Conservation (phyloP, 2,113 vertebrate species). For the Carassius gibelio region DNA sequence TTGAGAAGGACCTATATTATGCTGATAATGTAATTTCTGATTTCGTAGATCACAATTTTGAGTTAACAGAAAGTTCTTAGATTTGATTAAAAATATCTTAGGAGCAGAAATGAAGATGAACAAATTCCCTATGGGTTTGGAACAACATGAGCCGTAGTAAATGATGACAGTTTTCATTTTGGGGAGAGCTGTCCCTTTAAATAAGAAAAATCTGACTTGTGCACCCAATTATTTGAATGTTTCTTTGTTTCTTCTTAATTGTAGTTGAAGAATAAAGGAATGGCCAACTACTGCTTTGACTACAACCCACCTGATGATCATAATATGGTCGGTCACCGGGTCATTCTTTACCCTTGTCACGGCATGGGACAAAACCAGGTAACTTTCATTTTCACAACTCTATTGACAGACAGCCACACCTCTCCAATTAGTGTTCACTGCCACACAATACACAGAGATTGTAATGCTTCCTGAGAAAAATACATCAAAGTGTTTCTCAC, state of each 20-base stretch:
- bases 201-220: background rate
- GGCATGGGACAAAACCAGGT: constrained; percentile 99
- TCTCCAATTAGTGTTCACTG: background rate
- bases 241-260: constrained; percentile 9
- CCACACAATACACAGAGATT: background rate
- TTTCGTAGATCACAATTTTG: too few species aligned
- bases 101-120: too few species aligned
- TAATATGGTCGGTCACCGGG: constrained; percentile 75
- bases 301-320: constrained; percentile 88
- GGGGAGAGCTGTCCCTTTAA: background rate
- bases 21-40: too few species aligned
- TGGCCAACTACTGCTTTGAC: constrained; percentile 87
- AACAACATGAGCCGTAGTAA: too few species aligned
- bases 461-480: background rate
- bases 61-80: too few species aligned
- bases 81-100: too few species aligned
- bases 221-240: background rate
- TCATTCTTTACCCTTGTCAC: constrained; percentile 90
- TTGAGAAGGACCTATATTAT: too few species aligned
- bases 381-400: background rate
- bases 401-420: background rate
- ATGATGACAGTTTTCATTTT: background rate
- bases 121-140: too few species aligned
- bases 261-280: constrained; percentile 88
- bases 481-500: background rate